Conservation (phyloP, 1,140 invertebrate genomes). For the Anastrepha ludens region DNA sequence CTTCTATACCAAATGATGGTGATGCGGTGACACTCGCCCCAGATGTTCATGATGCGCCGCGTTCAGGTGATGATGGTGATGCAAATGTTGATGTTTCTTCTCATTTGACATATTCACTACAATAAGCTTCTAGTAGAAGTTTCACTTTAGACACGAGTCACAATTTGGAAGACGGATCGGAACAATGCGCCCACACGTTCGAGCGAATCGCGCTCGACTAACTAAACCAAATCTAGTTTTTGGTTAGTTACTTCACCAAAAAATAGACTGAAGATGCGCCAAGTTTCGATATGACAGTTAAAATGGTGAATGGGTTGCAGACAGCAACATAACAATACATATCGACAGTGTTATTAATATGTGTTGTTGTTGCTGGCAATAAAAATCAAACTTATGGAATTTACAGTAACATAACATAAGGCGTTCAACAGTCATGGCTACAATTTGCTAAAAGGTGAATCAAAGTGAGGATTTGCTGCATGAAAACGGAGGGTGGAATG, state of each 20-base stretch:
- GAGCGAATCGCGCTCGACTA: conserved; percentile 35
- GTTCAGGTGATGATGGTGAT: conserved; percentile 55
- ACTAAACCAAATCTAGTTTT: background rate
- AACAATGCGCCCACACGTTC: background rate
- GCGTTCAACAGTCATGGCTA: conserved; percentile 58
- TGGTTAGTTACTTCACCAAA: background rate
- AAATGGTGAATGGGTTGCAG: conserved; percentile 22
- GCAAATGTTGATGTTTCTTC: conserved; percentile 55
- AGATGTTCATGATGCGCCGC: conserved; percentile 65
- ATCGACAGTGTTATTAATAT: background rate
- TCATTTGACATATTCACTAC: conserved; percentile 10
- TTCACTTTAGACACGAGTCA: background rate
- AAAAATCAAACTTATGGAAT: conserved; percentile 63
- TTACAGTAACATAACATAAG: conserved; percentile 72
- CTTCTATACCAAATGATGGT: conserved; percentile 68
- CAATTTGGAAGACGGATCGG: background rate
- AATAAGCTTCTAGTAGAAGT: background rate
- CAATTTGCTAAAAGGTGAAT: background rate
- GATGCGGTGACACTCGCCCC: conserved; percentile 68
- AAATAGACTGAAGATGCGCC: conserved; percentile 10
- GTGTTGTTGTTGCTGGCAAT: conserved; percentile 36
- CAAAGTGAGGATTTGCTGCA: background rate
- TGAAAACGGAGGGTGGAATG: too few relatives aligned
- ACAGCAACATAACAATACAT: conserved; percentile 51
- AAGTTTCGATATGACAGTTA: background rate